A percentile compares a stretch with the other conserved stretches of the same genome.
These are phyloP conservation scores for Oreochromis tanganicae DNA, from an alignment of 2,113 vertebrate species.

Conservation along the genomic window DNA sequence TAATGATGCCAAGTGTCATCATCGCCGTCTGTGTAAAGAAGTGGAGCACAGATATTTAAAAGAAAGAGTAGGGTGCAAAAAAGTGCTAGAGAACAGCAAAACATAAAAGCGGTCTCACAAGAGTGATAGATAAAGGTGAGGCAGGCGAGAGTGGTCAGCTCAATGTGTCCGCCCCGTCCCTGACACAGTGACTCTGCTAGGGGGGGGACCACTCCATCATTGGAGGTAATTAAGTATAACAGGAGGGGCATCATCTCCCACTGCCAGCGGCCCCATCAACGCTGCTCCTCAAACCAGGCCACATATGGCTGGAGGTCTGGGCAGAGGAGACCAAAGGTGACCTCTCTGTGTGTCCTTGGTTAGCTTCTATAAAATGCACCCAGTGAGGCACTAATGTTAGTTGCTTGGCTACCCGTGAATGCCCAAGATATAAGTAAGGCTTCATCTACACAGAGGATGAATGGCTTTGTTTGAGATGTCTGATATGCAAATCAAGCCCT, in stretches of 20 bases:
- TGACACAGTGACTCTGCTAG: constrained; percentile 16
- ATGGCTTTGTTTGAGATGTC: background rate
- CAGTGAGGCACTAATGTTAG: background rate
- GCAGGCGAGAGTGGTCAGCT: background rate
- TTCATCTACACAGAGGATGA: background rate
- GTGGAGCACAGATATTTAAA: background rate
- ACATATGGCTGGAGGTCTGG: constrained; percentile 41
- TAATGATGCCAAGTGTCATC: background rate
- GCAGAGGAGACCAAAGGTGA: constrained; percentile 38
- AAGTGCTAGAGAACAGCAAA: background rate
- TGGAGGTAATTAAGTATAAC: constrained; percentile 49
- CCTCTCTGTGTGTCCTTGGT: background rate
- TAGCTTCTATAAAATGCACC: background rate
- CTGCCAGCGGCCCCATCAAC: constrained; percentile 15
- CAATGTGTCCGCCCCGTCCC: constrained; percentile 3
- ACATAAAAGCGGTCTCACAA: background rate
- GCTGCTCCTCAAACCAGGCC: constrained; percentile 13
- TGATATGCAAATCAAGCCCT: background rate
- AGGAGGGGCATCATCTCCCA: constrained; percentile 13
- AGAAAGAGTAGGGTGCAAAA: background rate
- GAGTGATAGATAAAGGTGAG: background rate
- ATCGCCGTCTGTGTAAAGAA: background rate
- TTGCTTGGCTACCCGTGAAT: background rate
- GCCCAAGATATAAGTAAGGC: background rate
- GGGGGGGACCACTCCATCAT: constrained; percentile 12